Conservation (phyloP, 2,888 invertebrate species). For the Drosophila mulleri region DNA sequence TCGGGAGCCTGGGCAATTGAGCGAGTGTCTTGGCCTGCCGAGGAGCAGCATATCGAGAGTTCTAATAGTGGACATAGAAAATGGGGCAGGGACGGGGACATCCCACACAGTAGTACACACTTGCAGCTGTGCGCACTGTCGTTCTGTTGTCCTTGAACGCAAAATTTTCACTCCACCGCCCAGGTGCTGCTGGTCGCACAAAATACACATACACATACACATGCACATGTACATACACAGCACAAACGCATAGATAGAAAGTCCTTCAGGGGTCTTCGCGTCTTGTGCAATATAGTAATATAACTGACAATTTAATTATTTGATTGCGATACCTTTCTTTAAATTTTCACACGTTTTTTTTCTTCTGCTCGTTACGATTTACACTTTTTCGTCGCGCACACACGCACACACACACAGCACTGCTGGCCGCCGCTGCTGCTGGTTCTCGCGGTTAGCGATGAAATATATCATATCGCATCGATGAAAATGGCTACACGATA, state of each 20-base stretch:
- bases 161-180: constrained; percentile 74
- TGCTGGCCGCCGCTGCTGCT: constrained; percentile 58
- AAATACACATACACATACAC: constrained; percentile 17
- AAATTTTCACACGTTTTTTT: constrained; percentile 76
- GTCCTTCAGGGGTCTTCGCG: constrained; percentile 57
- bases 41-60: constrained; percentile 48
- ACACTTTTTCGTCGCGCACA: constrained; percentile 74
- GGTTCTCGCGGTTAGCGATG: constrained; percentile 54
- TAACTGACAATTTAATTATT: constrained; percentile 28
- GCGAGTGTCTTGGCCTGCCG: constrained; percentile 32
- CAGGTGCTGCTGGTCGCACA: constrained; percentile 65
- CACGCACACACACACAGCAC: constrained; percentile 66
- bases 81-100: constrained; percentile 11
- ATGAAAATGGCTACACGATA: constrained; percentile 38
- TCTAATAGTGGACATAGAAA: constrained; percentile 20
- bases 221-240: constrained; percentile 3
- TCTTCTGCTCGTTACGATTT: constrained; percentile 74
- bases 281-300: constrained; percentile 13
- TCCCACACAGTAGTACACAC: constrained; percentile 48
- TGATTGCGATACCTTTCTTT: constrained; percentile 64
- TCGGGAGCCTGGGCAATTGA: constrained; percentile 46
- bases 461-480: constrained; percentile 35
- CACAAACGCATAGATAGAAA: constrained; percentile 30
- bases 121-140: constrained; percentile 61
- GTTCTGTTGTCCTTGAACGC: constrained; percentile 81